These are phyloP conservation scores for Brachionichthys hirsutus DNA, from an alignment of 2,113 vertebrate genomes.

Conservation along the genomic window DNA sequence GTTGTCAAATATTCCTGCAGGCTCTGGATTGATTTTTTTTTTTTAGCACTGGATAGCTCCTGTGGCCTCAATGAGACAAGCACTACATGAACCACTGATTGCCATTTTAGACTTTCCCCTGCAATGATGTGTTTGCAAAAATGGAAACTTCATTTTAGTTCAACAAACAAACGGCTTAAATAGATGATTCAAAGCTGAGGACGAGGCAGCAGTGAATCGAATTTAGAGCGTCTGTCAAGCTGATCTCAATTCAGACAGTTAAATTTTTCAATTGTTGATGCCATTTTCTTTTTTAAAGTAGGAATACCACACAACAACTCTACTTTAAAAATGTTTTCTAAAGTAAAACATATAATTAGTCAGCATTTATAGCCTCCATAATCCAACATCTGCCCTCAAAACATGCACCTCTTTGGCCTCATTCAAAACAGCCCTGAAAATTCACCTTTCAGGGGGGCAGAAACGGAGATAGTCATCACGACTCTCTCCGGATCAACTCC, in stretches of 20 bases:
- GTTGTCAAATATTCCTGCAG: slow-evolving; percentile 65
- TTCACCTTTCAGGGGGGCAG: no score
- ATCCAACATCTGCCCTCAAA: no score
- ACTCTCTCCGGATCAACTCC: no score
- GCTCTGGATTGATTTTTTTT: slow-evolving; percentile 71
- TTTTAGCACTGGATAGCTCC: slow-evolving; percentile 74
- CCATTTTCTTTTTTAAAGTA: not conserved
- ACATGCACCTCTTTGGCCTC: no score
- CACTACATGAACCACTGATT: slow-evolving; percentile 32
- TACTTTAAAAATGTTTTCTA: no score
- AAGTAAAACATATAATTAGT: no score
- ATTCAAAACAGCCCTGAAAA: no score
- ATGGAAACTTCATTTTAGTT: slow-evolving; percentile 19
- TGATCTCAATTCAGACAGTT: no score
- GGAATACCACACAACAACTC: not conserved
- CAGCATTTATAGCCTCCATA: no score
- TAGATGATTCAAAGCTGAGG: not conserved
- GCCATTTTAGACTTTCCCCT: slow-evolving; percentile 12
- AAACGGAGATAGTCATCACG: no score
- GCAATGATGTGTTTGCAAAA: slow-evolving; percentile 8
- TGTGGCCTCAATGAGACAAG: slow-evolving; percentile 50
- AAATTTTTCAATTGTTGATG: not conserved
- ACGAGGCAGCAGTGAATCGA: no score
- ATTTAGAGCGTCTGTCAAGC: no score
- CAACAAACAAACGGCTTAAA: not conserved